Evolutionary conservation across 1,140 invertebrate species (phyloP).

Genomic region (Parasteatoda tepidariorum): DNA sequence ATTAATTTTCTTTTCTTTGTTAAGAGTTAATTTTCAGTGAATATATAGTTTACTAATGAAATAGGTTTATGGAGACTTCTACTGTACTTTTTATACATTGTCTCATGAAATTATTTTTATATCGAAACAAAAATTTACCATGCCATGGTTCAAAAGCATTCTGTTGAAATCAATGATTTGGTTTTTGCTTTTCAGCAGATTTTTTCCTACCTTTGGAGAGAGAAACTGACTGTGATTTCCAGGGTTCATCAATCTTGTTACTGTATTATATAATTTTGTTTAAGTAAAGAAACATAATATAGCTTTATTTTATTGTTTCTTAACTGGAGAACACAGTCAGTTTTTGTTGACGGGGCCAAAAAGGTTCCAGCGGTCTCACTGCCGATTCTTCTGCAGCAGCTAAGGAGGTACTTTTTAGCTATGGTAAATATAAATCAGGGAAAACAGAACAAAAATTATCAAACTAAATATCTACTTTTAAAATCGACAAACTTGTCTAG

Average conservation of each 20-base stretch:
- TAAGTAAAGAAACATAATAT: too few relatives aligned
- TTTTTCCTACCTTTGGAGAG: constrained; percentile 43
- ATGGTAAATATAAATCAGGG: constrained; percentile 50
- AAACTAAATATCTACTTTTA: too few relatives aligned
- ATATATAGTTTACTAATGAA: background rate
- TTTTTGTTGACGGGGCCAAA: constrained; percentile 56
- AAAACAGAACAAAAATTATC: too few relatives aligned
- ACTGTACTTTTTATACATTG: too few relatives aligned
- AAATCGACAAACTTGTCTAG: too few relatives aligned
- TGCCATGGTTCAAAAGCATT: constrained; percentile 4
- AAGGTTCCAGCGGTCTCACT: constrained; percentile 48
- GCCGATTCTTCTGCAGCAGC: constrained; percentile 57
- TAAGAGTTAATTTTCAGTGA: background rate
- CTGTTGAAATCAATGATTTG: constrained; percentile 60
- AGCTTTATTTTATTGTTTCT: constrained; percentile 39
- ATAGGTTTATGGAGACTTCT: background rate
- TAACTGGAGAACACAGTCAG: constrained; percentile 55
- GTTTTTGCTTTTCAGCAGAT: constrained; percentile 60
- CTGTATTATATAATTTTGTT: background rate
- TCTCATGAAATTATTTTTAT: background rate
- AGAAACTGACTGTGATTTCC: constrained; percentile 58
- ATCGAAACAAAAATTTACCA: background rate
- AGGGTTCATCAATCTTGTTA: constrained; percentile 9
- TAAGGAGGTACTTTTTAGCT: constrained; percentile 60
- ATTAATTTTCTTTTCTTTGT: background rate